phyloP scores from a whole-genome alignment of 2,888 invertebrate genomes.

The Acanthosepion lycidas region DNA sequence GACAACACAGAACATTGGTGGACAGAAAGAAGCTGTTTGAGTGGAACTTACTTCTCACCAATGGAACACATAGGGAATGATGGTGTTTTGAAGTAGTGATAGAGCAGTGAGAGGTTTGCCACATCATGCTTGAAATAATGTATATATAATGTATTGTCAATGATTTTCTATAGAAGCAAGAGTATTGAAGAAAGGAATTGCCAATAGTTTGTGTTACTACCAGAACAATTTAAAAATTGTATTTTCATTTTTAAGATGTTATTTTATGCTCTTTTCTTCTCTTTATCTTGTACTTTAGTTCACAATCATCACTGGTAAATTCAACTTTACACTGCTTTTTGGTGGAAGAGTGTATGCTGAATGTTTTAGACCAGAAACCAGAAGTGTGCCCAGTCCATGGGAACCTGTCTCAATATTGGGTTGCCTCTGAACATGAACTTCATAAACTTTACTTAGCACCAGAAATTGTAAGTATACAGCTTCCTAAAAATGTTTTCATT shows the following conservation, averaged over 20 bases:
- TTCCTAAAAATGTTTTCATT: background rate
- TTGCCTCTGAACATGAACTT: constrained; percentile 55
- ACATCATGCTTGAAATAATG: too few relatives aligned
- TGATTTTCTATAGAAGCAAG: too few relatives aligned
- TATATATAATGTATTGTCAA: too few relatives aligned
- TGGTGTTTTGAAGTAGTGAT: too few relatives aligned
- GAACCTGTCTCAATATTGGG: constrained; percentile 78
- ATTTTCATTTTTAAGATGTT: background rate
- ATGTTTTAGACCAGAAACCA: constrained; percentile 84
- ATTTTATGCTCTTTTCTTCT: background rate
- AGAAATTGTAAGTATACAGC: constrained; percentile 83
- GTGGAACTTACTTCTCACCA: too few relatives aligned
- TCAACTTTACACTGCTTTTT: constrained; percentile 72
- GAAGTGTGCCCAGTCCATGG: constrained; percentile 88
- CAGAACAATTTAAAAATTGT: background rate
- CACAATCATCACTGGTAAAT: background rate
- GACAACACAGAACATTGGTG: too few relatives aligned
- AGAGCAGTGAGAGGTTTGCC: too few relatives aligned
- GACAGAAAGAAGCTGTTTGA: too few relatives aligned
- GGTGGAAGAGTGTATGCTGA: constrained; percentile 95
- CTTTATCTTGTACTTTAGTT: background rate
- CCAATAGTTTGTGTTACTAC: too few relatives aligned
- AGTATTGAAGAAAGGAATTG: too few relatives aligned
- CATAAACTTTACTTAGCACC: constrained; percentile 88
- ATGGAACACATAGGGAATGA: too few relatives aligned